Percentiles rank a stretch among this genome's conserved stretches.
phyloP scores from a whole-genome alignment of 2,113 vertebrate species.

The Carollia perspicillata region DNA sequence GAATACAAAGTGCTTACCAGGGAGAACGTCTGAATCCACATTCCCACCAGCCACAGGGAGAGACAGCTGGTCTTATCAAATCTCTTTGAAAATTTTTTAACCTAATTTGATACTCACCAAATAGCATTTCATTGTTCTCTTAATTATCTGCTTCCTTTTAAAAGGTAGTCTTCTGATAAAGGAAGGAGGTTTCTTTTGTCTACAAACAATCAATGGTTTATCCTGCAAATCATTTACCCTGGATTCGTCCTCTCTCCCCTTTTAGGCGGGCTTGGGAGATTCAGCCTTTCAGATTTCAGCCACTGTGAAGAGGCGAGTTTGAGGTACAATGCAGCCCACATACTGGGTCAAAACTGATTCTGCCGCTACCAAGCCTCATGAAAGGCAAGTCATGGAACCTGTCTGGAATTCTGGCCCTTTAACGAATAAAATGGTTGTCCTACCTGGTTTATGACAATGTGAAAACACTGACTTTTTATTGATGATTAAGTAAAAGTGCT shows the following conservation, averaged over 20 bases:
- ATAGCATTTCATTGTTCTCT: conserved; percentile 61
- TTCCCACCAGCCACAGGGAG: background rate
- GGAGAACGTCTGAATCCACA: background rate
- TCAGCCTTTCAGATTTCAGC: background rate
- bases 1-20: conserved; percentile 37
- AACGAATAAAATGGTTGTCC: background rate
- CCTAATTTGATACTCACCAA: conserved; percentile 43
- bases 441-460: background rate
- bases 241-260: background rate
- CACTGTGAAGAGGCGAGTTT: background rate
- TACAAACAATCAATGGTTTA: conserved; percentile 56
- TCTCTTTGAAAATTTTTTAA: background rate
- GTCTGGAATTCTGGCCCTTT: conserved; percentile 6
- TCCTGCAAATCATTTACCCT: conserved; percentile 41
- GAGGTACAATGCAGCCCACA: background rate
- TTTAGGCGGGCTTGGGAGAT: background rate
- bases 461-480: background rate
- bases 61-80: conserved; percentile 52
- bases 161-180: conserved; percentile 25
- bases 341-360: background rate
- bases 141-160: conserved; percentile 42
- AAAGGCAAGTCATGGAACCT: background rate
- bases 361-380: background rate
- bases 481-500: background rate
- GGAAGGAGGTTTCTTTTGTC: conserved; percentile 51